Evolutionary conservation across 2,113 vertebrate species (phyloP), one percentile per base, ranked within the genome.

Genomic region (Empidonax alnorum): DNA sequence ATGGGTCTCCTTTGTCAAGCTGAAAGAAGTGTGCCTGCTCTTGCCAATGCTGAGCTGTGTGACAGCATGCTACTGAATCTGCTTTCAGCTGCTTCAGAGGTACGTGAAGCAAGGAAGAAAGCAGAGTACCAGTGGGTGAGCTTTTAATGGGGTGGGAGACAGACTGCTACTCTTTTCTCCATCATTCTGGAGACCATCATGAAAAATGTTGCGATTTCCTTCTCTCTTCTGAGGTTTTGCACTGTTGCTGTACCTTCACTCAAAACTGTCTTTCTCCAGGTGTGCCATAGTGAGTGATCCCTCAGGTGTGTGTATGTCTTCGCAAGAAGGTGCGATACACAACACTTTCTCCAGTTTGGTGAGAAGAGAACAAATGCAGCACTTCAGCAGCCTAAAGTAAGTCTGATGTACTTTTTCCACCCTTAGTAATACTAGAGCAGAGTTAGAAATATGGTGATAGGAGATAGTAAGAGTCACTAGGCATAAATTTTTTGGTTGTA

Each of bases 71-170:
- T 96, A 96, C 94, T 96, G 94, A 96, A 92, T 93, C 91, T 94
- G 90, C 85, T 94, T 95, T 98, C 88, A 96, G 94, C 96, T 95
- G 95, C 92, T 94, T 95, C 97, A 91, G 96, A 96, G 82, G 86
- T 95, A 93, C 74, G 12, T 94, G 93, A 97, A 97, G 92, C 94
- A 96, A 96, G 96, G 90, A 97, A 97, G 90, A 97, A 97, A 97
- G 96, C 91, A 97, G 84, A 30, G 68, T 97, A 98, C 96, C 96
- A 91, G 95, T 96, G 94, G 97, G 97, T 96, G 96, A 97, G 93
- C 30, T 58, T 96, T 96, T 98, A 98, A 98, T 97, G 95, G 97
- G 87, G 92, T 98, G 97, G 96, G 95, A 98, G 95, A 93, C 92
- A 97, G 80, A 87, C 93, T 97, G 94, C 95, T 97, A 88, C 87